Conservation (phyloP, 1,140 invertebrate genomes). For the Lepidostoma basale region DNA sequence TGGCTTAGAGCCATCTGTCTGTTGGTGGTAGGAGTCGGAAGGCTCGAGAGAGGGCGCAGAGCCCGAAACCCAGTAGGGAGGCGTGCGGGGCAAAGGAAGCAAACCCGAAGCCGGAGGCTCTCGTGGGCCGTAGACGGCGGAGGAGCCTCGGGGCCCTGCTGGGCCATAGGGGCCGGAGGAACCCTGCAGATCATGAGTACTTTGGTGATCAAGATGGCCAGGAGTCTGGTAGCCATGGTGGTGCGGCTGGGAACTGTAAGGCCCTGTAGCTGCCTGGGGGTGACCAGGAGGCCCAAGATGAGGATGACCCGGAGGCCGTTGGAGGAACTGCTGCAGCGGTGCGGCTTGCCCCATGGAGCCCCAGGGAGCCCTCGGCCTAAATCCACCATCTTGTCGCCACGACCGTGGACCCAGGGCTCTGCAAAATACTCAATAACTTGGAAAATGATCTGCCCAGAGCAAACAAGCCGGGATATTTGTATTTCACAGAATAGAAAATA, state of each 20-base stretch:
- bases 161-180: no score
- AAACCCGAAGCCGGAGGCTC: no score
- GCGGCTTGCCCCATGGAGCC: slow-evolving; percentile 12
- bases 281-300: neutral
- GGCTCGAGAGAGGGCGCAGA: neutral
- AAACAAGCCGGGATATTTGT: no score
- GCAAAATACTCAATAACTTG: no score
- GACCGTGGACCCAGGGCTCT: slow-evolving; percentile 15
- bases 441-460: no score
- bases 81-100: neutral
- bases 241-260: no score
- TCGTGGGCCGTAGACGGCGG: no score
- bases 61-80: neutral
- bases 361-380: neutral
- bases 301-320: neutral
- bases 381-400: slow-evolving; percentile 16
- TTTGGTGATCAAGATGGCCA: no score
- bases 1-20: slow-evolving; percentile 1
- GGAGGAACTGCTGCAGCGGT: slow-evolving; percentile 7
- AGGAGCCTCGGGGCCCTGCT: no score
- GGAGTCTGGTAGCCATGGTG: neutral
- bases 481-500: no score
- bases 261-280: no score
- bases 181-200: no score
- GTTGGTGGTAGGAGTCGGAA: neutral